Evolutionary conservation across 2,797 vertebrate species (phyloP).

Genomic region (Siniperca obscura): DNA sequence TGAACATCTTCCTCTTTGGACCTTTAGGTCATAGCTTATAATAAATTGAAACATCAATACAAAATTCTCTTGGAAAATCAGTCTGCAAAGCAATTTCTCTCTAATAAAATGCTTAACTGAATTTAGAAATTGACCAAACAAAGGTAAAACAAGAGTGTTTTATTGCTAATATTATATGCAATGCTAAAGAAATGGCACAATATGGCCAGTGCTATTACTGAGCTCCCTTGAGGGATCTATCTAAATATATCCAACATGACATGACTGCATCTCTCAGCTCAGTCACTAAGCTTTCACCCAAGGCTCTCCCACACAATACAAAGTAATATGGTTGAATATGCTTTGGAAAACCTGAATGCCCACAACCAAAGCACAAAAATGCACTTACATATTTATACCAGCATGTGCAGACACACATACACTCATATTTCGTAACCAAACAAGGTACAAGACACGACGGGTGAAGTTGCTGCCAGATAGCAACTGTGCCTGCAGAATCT

Average conservation of each 20-base stretch:
- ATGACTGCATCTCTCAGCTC: conserved; percentile 59
- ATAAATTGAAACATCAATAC: not conserved
- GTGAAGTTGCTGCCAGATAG: not conserved
- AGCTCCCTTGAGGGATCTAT: conserved; percentile 46
- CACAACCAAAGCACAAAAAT: conserved; percentile 8
- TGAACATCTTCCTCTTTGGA: not conserved
- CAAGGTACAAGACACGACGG: not conserved
- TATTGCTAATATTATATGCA: conserved; percentile 30
- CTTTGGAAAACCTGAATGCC: conserved; percentile 8
- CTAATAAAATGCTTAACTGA: not conserved
- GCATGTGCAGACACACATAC: not conserved
- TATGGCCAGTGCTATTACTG: conserved; percentile 60
- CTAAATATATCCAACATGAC: conserved; percentile 76
- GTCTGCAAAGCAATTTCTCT: not conserved
- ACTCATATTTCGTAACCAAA: conserved; percentile 1
- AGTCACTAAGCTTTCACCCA: conserved; percentile 54
- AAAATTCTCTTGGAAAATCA: not conserved
- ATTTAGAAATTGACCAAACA: not conserved
- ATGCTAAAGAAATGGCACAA: conserved; percentile 43
- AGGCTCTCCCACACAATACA: conserved; percentile 23
- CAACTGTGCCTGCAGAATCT: conserved; percentile 4
- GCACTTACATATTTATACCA: not conserved
- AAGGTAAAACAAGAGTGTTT: not conserved
- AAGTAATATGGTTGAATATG: conserved; percentile 22
- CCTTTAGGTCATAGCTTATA: not conserved